These are phyloP conservation scores for Aldrovandia affinis DNA, from an alignment of 2,797 vertebrate species.

Conservation along the genomic window DNA sequence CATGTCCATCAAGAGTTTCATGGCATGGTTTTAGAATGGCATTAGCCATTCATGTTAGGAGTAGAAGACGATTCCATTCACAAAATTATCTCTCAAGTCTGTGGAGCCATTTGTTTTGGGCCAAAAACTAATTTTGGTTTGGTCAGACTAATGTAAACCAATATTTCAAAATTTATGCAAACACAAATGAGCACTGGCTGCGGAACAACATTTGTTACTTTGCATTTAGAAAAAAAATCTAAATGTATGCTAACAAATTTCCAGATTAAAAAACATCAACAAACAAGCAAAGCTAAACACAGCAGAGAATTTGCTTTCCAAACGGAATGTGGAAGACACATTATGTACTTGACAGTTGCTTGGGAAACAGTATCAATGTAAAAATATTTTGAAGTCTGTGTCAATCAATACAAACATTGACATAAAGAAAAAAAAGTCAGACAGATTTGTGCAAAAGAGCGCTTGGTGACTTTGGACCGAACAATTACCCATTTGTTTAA, in stretches of 20 bases:
- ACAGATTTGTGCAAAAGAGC: too few species aligned
- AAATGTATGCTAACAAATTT: neutral
- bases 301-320: neutral
- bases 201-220: too few species aligned
- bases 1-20: neutral
- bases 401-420: neutral
- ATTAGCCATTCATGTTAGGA: neutral
- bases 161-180: conserved; percentile 15
- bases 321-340: neutral
- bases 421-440: too few species aligned
- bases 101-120: neutral
- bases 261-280: neutral
- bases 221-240: neutral
- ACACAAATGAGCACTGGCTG: neutral
- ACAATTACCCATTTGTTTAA: too few species aligned
- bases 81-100: neutral
- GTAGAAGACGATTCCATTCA: neutral
- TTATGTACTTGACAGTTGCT: neutral
- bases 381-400: neutral
- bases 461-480: too few species aligned
- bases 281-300: neutral
- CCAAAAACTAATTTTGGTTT: neutral
- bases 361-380: neutral
- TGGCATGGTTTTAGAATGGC: neutral
- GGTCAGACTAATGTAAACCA: neutral